Percentiles rank a stretch among this genome's conserved stretches.
Evolutionary conservation across 2,113 vertebrate genomes (phyloP).

Genomic region (Daphoenositta chrysoptera): DNA sequence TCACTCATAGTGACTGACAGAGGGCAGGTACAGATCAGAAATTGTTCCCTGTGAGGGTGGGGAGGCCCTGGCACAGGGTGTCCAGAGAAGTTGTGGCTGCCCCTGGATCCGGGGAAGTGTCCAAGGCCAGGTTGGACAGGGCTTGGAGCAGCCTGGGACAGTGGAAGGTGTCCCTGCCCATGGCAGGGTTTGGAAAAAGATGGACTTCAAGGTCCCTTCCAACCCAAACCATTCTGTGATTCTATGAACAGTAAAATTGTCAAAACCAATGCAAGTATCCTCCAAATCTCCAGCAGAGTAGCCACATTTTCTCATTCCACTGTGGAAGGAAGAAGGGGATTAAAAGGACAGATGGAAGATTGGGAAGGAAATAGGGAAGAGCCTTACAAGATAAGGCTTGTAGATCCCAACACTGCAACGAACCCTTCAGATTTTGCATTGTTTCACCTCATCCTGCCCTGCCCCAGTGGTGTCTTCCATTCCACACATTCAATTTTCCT

Average conservation of each 20-base stretch:
- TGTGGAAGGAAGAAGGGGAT: neutral
- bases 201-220: neutral
- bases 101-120: neutral
- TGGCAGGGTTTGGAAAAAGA: fast-evolving
- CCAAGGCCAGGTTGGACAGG: fast-evolving
- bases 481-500: neutral
- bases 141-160: fast-evolving
- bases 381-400: neutral
- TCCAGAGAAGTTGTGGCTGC: neutral
- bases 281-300: neutral
- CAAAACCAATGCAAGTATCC: neutral
- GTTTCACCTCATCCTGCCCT: neutral
- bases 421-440: neutral
- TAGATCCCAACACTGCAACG: fast-evolving
- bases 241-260: neutral
- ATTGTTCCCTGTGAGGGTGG: neutral
- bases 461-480: neutral
- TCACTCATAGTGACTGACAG: neutral
- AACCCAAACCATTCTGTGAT: neutral
- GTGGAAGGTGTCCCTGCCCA: neutral
- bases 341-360: neutral
- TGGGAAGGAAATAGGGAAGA: neutral
- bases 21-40: neutral
- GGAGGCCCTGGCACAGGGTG: neutral
- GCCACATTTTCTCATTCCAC: neutral